Evolutionary conservation across 1,140 invertebrate genomes (phyloP).

Genomic region (Apis dorsata): DNA sequence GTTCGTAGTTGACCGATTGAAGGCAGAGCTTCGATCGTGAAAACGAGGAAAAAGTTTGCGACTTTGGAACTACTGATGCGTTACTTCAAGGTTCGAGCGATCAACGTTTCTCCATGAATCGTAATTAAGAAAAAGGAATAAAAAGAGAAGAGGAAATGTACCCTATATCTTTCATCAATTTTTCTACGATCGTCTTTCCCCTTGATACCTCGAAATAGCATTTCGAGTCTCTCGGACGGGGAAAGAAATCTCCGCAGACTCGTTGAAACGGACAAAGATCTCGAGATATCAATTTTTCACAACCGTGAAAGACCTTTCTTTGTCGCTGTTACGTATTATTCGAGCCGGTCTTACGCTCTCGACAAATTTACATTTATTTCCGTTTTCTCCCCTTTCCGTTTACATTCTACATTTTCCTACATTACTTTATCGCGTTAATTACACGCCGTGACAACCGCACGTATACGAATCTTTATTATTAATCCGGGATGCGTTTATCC

Average conservation of each 20-base stretch:
- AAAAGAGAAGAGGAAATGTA: too few species aligned
- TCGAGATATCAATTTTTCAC: slow-evolving; percentile 53
- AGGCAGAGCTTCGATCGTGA: background rate
- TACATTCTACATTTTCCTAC: background rate
- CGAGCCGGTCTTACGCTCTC: slow-evolving; percentile 9
- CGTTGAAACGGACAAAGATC: slow-evolving; percentile 54
- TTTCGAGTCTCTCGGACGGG: slow-evolving; percentile 33
- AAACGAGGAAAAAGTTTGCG: slow-evolving; percentile 15
- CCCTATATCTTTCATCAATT: background rate
- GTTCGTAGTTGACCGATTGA: background rate
- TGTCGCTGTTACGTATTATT: slow-evolving; percentile 40
- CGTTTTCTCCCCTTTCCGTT: background rate
- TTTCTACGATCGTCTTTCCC: background rate
- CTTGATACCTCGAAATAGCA: slow-evolving; percentile 35
- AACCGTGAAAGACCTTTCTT: slow-evolving; percentile 29
- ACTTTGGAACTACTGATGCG: slow-evolving; percentile 19
- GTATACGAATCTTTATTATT: background rate
- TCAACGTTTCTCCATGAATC: slow-evolving; percentile 10
- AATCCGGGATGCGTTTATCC: background rate
- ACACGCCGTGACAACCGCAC: background rate
- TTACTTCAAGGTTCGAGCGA: slow-evolving; percentile 20
- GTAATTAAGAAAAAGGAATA: background rate
- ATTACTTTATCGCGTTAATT: slow-evolving; percentile 20
- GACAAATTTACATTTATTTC: slow-evolving; percentile 42
- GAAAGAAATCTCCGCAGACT: slow-evolving; percentile 53